Base-by-base conservation (phyloP, 2,797 vertebrate species). In the Coregonus ussuriensis region DNA sequence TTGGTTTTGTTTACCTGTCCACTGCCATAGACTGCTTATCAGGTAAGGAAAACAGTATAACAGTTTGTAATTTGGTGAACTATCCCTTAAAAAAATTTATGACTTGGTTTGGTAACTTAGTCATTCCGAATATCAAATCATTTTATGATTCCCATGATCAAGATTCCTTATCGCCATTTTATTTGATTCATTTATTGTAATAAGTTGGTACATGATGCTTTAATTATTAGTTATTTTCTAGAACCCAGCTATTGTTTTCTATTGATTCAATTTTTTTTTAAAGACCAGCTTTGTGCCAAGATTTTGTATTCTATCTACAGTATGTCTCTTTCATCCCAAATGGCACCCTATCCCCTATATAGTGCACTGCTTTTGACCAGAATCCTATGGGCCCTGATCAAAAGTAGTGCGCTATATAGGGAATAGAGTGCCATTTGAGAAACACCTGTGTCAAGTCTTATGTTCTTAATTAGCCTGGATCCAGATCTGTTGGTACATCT, bases 261-360 rank as follows among this genome's bases (percentile, higher is more conserved):
- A 7, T 41, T 41, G 37, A 41, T 41, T 41, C 1, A 6, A 41
- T 41, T 6, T 37, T 6, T 7, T 37, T 37, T 7, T 37, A n/a
- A n/a, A 71, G 69, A 75, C 74, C 77, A 81, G 80, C 77, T 75
- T 82, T 71, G 73, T 84, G 78, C 82, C 75, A 79, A 79, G 25
- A 35, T 78, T 35, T 84, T 78, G 7, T 59, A 68, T 80, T 77
- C 7, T 62, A 62, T 18, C 54, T 77, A 35, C 67, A 59, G 52
- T 77, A 75, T 47, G 11, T 84, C 68, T 79, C 79, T 37, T 9
- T 33, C 9, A 59, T 62, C 41, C 81, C 83, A 62, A 21, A 62
- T 62, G n/a, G 4, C n/a, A 21, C 81, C 87, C 81, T 56, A 77
- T 81, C 83, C 63, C 14, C 52, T n/a, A n/a, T n/a, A n/a, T 69